Conservation (phyloP, 2,113 vertebrate species). For the Cyphomyrus discorhynchus region DNA sequence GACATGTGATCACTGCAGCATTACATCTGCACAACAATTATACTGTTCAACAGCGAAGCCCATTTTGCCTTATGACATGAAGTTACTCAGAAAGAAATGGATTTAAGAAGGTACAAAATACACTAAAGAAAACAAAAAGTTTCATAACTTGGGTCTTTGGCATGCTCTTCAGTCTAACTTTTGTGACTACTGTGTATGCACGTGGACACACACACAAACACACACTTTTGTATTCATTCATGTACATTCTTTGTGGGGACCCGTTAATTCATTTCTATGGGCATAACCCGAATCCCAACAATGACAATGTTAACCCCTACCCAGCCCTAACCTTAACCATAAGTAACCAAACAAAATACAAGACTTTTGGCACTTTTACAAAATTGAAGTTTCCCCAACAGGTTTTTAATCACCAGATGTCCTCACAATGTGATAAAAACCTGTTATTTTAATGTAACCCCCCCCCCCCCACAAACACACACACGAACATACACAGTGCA, state of each 20-base stretch:
- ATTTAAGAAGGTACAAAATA: not conserved
- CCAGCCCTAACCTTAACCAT: not conserved
- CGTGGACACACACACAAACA: no score
- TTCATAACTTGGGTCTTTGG: not conserved
- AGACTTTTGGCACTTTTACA: not conserved
- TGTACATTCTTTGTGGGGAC: not conserved
- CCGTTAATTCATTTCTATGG: no score
- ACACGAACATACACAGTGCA: not conserved
- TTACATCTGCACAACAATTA: not conserved
- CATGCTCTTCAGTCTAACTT: not conserved
- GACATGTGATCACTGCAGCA: not conserved
- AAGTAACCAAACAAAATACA: not conserved
- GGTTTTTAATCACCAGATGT: not conserved
- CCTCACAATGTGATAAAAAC: not conserved
- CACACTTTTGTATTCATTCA: not conserved
- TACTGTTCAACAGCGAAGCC: not conserved
- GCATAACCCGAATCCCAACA: not conserved
- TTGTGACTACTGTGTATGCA: not conserved
- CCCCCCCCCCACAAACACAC: no score
- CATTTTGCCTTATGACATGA: not conserved
- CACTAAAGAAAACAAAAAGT: not conserved
- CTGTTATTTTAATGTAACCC: no score
- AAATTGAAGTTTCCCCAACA: no score
- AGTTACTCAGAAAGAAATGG: not conserved
- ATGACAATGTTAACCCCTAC: not conserved